Evolutionary conservation across 1,140 invertebrate genomes (phyloP).

Genomic region (Octopus bimaculoides): DNA sequence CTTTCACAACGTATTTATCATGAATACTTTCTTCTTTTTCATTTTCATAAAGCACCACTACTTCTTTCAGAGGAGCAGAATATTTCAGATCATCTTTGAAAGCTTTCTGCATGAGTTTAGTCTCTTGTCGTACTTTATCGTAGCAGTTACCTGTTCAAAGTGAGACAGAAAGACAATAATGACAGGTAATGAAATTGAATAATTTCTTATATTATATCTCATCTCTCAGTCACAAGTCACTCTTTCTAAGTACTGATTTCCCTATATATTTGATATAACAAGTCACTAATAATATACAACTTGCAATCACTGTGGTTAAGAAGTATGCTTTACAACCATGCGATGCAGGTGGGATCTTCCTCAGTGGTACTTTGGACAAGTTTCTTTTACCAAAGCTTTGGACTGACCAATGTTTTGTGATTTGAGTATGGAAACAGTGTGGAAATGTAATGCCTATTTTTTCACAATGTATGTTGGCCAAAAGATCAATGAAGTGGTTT

Average conservation of each 20-base stretch:
- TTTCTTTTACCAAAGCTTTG: too few species aligned
- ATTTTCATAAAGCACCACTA: constrained; percentile 79
- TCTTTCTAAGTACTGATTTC: too few species aligned
- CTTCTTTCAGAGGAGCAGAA: constrained; percentile 75
- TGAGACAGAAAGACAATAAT: constrained; percentile 16
- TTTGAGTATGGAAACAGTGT: too few species aligned
- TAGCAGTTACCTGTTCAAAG: constrained; percentile 73
- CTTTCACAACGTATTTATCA: constrained; percentile 71
- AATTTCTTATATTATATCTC: not conserved
- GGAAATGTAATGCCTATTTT: too few species aligned
- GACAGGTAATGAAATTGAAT: not conserved
- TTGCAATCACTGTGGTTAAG: not conserved
- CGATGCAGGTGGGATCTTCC: not conserved
- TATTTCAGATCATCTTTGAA: constrained; percentile 68
- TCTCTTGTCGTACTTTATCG: constrained; percentile 75
- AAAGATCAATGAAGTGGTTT: too few species aligned
- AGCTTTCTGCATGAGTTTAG: constrained; percentile 71
- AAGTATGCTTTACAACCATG: not conserved
- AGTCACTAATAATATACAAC: not conserved
- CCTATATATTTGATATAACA: not conserved
- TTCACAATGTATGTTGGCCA: too few species aligned
- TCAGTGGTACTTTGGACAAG: too few species aligned
- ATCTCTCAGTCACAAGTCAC: too few species aligned
- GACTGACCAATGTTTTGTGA: too few species aligned
- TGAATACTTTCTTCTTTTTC: constrained; percentile 63